A percentile compares a stretch with the other conserved stretches of the same genome.
Conservation (phyloP, 1,140 invertebrate genomes). For the Charaxes varanes region DNA sequence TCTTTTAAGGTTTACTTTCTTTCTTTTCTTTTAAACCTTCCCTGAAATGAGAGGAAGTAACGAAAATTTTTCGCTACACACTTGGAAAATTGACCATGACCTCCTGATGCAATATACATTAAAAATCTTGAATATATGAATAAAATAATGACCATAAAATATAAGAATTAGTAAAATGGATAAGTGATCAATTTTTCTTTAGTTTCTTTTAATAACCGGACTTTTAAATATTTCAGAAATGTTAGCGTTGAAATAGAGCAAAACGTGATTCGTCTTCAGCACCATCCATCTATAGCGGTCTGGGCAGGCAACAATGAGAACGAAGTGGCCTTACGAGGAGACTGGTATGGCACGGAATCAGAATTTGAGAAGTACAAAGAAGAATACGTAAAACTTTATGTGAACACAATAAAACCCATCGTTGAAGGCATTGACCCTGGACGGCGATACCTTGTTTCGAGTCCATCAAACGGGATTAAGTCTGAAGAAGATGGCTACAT, state of each 20-base stretch:
- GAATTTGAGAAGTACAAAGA: conserved; percentile 78
- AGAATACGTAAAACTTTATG: conserved; percentile 93
- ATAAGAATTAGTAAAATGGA: too few relatives aligned
- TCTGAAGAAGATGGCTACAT: conserved; percentile 86
- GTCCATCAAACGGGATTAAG: conserved; percentile 92
- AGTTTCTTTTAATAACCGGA: too few relatives aligned
- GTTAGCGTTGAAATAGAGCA: conserved; percentile 88
- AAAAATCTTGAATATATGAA: too few relatives aligned
- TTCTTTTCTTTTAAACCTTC: too few relatives aligned
- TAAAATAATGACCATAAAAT: too few relatives aligned
- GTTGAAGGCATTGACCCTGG: conserved; percentile 78
- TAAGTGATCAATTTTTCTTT: too few relatives aligned
- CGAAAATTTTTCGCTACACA: too few relatives aligned
- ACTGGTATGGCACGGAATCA: conserved; percentile 86
- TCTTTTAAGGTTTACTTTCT: too few relatives aligned
- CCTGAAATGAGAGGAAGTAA: too few relatives aligned
- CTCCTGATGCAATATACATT: too few relatives aligned
- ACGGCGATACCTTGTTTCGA: conserved; percentile 87
- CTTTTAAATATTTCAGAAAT: conserved; percentile 55
- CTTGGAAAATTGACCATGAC: too few relatives aligned
- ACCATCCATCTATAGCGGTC: conserved; percentile 91
- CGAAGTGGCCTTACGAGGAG: conserved; percentile 88
- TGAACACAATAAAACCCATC: conserved; percentile 82
- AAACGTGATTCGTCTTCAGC: conserved; percentile 88
- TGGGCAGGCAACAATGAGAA: conserved; percentile 99